Evolutionary conservation across 2,888 invertebrate genomes (phyloP).

Genomic region (Bibio marci): DNA sequence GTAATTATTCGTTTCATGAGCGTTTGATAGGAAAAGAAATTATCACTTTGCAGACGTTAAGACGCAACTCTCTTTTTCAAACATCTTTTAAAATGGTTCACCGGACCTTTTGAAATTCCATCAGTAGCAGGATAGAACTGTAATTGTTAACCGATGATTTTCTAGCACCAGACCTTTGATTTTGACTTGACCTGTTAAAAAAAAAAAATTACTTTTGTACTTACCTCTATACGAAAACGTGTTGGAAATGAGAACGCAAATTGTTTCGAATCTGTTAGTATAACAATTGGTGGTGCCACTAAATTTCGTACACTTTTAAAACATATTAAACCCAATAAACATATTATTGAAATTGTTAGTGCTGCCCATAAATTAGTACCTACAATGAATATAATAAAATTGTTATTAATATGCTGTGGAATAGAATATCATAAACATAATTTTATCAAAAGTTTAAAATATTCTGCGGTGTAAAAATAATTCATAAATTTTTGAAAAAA

Average conservation of each 20-base stretch:
- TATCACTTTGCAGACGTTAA: too few species aligned
- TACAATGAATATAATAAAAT: slow-evolving; percentile 3
- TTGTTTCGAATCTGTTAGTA: slow-evolving; percentile 27
- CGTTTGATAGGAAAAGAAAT: too few species aligned
- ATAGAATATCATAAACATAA: background rate
- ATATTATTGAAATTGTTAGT: slow-evolving; percentile 7
- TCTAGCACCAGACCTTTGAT: too few species aligned
- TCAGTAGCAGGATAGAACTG: too few species aligned
- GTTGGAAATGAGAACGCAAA: slow-evolving; percentile 33
- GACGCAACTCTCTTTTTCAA: too few species aligned
- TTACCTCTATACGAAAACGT: slow-evolving; percentile 23
- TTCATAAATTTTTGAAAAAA: background rate
- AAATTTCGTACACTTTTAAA: slow-evolving; percentile 26
- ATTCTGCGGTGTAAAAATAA: background rate
- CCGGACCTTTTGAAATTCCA: too few species aligned
- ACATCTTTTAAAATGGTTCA: too few species aligned
- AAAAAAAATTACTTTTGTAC: too few species aligned
- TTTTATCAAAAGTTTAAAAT: background rate
- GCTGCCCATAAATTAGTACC: slow-evolving; percentile 8
- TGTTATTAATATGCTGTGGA: background rate
- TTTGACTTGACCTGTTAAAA: too few species aligned
- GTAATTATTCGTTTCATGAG: too few species aligned
- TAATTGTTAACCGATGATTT: too few species aligned
- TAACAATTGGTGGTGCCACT: slow-evolving; percentile 28
- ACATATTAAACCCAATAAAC: slow-evolving; percentile 15